These are phyloP conservation scores for Silurus meridionalis DNA, from an alignment of 2,113 vertebrate species.

Conservation along the genomic window DNA sequence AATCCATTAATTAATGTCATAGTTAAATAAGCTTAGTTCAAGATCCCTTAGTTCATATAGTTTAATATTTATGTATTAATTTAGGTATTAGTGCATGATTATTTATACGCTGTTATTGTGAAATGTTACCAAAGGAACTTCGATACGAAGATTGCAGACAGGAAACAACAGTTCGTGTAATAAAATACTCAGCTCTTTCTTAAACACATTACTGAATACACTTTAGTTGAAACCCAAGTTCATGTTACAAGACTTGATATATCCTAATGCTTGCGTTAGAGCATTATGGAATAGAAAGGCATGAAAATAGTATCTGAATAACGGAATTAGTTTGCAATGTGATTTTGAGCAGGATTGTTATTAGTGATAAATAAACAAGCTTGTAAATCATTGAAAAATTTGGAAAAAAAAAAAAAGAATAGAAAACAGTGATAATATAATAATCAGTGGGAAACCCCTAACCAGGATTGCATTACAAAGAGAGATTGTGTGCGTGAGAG, in stretches of 20 bases:
- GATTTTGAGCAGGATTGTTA: background rate
- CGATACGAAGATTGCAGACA: background rate
- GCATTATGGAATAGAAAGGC: background rate
- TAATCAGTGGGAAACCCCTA: constrained; percentile 10
- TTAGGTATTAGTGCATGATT: too few relatives aligned
- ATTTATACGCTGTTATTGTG: too few relatives aligned
- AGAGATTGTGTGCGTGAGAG: background rate
- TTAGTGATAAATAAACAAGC: too few relatives aligned
- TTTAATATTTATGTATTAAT: too few relatives aligned
- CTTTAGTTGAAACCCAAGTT: background rate
- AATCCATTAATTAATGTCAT: too few relatives aligned
- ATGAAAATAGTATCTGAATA: background rate
- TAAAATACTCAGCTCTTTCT: background rate
- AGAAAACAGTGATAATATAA: constrained; percentile 7
- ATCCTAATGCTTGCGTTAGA: background rate
- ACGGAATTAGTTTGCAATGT: background rate
- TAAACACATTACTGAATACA: constrained; percentile 15
- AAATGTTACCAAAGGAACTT: too few relatives aligned
- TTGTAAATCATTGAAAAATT: background rate
- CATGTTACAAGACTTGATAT: background rate
- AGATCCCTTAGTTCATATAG: too few relatives aligned
- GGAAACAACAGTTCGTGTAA: background rate
- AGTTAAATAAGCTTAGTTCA: too few relatives aligned
- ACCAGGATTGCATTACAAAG: constrained; percentile 7
- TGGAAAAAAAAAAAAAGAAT: background rate